Conservation (phyloP, 2,888 invertebrate species). For the Willowsia nigromaculata region DNA sequence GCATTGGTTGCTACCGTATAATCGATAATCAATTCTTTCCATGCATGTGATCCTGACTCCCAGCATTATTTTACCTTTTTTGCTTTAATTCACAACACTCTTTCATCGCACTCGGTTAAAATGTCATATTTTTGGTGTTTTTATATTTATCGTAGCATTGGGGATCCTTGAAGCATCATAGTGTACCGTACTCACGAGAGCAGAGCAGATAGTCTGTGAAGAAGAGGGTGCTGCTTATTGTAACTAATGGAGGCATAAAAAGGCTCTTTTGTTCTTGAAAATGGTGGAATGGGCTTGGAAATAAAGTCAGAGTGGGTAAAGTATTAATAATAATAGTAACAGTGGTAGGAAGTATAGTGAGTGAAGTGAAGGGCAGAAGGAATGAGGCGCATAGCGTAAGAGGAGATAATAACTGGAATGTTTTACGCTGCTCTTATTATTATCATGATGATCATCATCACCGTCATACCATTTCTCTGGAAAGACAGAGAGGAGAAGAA, state of each 20-base stretch:
- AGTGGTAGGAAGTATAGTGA: constrained; percentile 21
- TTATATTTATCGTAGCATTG: not conserved
- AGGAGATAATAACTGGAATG: constrained; percentile 77
- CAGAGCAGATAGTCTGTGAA: not conserved
- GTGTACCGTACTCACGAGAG: not conserved
- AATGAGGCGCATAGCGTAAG: constrained; percentile 77
- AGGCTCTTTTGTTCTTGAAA: constrained; percentile 25
- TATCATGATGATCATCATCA: constrained; percentile 17
- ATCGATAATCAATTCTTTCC: not conserved
- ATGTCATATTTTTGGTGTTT: not conserved
- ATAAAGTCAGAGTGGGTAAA: constrained; percentile 10
- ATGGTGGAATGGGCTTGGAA: constrained; percentile 13
- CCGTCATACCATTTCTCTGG: constrained; percentile 11
- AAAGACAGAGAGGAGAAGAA: constrained; percentile 9
- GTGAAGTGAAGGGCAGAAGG: constrained; percentile 50
- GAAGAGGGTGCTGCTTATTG: constrained; percentile 13
- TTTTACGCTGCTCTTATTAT: constrained; percentile 58
- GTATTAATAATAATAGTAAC: constrained; percentile 16
- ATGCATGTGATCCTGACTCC: not conserved
- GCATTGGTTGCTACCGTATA: not conserved
- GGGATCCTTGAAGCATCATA: not conserved
- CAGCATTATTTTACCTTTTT: not conserved
- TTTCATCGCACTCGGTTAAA: not conserved
- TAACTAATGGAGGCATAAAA: constrained; percentile 21
- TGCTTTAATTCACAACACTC: not conserved